Evolutionary conservation across 1,140 invertebrate species (phyloP), one percentile per base, ranked within the genome.

Genomic region (Bradynema listronoti): DNA sequence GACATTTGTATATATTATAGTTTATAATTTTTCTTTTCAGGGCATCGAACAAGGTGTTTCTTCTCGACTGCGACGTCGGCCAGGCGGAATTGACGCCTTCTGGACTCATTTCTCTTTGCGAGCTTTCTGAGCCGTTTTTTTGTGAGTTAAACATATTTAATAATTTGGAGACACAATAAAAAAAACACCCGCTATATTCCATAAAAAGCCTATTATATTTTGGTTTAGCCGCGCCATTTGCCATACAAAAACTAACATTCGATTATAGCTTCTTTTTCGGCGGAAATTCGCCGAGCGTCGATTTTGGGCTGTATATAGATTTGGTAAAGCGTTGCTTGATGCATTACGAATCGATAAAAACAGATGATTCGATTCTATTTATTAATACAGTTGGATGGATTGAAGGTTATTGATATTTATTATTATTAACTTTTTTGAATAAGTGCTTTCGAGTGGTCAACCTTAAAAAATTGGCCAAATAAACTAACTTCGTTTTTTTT

Each of bases 321-420:
- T 42, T 65, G 36, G 43, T 66, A 43, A 6, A n/a, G 11, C 57
- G 41, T 49, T 5, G 53, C 27, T 29, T 32, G 22, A 24, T 16
- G 14, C 65, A 49, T 47, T 22, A 33, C 29, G n/a, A 16, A 19
- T 25, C 16, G 9, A 43, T n/a, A 58, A 36, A 6, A 30, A 19
- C 11, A 7, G 58, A 63, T 6, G 65, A 66, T 16, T 66, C 43
- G 30, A 39, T 63, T n/a, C 43, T 63, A 5, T 30, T 63, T 16
- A 61, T 63, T 30, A 63, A 63, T 32, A 51, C 61, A 25, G n/a
- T 62, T 6, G 61, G 61, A 1, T 63, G 61, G 61, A 51, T 63
- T 55, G 57, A 66, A 63, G 61, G 61, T 63, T 65, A 11, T n/a
- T n/a, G n/a, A n/a, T n/a, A n/a, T n/a, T n/a, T n/a, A n/a, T n/a